Evolutionary conservation across 2,797 vertebrate genomes (phyloP).

Genomic region (Coranthus polyacanthus): DNA sequence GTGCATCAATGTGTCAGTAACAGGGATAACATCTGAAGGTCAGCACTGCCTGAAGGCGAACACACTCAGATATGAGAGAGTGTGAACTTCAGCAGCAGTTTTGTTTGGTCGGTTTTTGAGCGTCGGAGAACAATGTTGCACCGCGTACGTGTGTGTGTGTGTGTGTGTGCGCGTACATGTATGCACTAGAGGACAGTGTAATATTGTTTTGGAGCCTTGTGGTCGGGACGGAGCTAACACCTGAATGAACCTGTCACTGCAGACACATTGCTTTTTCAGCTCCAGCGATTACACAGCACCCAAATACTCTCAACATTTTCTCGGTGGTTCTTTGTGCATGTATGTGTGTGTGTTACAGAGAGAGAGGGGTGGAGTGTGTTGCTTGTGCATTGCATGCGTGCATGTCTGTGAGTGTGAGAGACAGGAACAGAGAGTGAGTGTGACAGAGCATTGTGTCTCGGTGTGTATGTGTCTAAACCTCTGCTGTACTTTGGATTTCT

Average conservation of each 20-base stretch:
- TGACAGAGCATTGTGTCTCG: constrained; percentile 56
- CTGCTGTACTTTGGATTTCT: constrained; percentile 47
- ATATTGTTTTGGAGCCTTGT: constrained; percentile 77
- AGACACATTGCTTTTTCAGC: constrained; percentile 85
- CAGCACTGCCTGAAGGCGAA: constrained; percentile 22
- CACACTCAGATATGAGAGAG: constrained; percentile 27
- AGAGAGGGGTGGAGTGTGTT: constrained; percentile 32
- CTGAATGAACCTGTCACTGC: constrained; percentile 85
- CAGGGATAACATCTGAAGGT: constrained; percentile 23
- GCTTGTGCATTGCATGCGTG: constrained; percentile 41
- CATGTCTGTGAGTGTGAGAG: constrained; percentile 56
- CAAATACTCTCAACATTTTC: constrained; percentile 71
- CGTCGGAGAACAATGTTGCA: constrained; percentile 25
- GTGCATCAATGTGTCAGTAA: constrained; percentile 24
- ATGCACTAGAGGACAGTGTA: constrained; percentile 67
- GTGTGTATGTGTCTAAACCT: constrained; percentile 59
- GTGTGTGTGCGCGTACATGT: constrained; percentile 14
- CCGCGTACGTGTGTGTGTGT: constrained; percentile 7
- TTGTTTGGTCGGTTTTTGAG: constrained; percentile 41
- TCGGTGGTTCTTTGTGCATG: constrained; percentile 46
- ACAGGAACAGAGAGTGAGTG: constrained; percentile 54
- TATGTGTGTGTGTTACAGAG: constrained; percentile 27
- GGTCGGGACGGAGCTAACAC: constrained; percentile 77
- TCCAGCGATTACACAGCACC: constrained; percentile 80
- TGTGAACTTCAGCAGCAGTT: constrained; percentile 44